These are phyloP conservation scores for Nephila pilipes DNA, from an alignment of 1,140 invertebrate species.

Conservation along the genomic window DNA sequence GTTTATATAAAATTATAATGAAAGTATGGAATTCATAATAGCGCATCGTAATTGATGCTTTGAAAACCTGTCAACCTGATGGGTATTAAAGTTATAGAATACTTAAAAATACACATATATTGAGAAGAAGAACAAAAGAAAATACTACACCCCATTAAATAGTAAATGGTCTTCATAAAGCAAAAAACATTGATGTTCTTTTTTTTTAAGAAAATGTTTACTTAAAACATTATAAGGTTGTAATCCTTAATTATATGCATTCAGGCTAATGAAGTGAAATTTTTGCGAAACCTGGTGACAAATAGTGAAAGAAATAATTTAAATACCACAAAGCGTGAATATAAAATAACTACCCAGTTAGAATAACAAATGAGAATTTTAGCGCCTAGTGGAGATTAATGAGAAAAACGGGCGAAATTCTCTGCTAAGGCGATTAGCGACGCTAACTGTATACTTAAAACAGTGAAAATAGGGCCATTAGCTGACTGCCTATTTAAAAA, in stretches of 20 bases:
- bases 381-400: slow-evolving; percentile 46
- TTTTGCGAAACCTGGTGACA: not conserved
- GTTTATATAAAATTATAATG: no score
- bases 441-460: not conserved
- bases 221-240: no score
- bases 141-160: no score
- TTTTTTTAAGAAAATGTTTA: no score
- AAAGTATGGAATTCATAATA: no score
- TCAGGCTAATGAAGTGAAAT: not conserved
- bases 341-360: slow-evolving; percentile 5
- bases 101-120: no score
- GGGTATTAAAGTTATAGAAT: no score
- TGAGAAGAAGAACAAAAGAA: no score
- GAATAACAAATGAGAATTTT: slow-evolving; percentile 51
- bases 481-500: not conserved
- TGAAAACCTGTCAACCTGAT: no score
- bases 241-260: not conserved
- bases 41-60: no score
- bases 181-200: no score
- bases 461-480: slow-evolving; percentile 14
- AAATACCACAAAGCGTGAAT: not conserved
- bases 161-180: no score
- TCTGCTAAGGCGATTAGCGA: not conserved
- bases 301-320: not conserved
- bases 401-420: not conserved